Conservation (phyloP, 1,140 invertebrate genomes). For the Zelostemma sp. region DNA sequence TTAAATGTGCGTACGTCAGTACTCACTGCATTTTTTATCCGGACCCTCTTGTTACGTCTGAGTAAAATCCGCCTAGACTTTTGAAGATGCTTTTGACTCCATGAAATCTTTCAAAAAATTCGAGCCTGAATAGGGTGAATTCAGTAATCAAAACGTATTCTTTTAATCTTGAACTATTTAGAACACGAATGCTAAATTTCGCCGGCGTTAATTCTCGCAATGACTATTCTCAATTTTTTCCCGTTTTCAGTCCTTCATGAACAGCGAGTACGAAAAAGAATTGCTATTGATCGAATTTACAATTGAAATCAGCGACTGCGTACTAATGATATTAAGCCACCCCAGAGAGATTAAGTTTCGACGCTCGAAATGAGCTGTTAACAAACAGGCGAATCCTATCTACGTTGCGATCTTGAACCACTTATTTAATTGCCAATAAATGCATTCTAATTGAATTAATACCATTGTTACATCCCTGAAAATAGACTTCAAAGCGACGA, state of each 20-base stretch:
- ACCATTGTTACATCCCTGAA: too few relatives aligned
- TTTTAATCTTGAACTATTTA: too few relatives aligned
- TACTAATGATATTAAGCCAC: constrained; percentile 27
- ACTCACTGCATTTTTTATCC: background rate
- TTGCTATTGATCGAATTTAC: constrained; percentile 29
- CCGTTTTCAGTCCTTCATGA: too few relatives aligned
- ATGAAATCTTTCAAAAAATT: background rate
- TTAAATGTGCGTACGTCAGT: background rate
- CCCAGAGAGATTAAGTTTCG: constrained; percentile 21
- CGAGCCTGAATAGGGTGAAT: background rate
- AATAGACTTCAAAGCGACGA: too few relatives aligned
- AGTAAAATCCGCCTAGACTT: constrained; percentile 1
- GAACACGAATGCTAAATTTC: too few relatives aligned
- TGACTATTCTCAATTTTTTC: too few relatives aligned
- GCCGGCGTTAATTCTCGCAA: too few relatives aligned
- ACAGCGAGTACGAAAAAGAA: too few relatives aligned
- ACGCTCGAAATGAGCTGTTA: constrained; percentile 14
- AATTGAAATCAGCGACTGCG: constrained; percentile 24
- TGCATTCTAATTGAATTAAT: constrained; percentile 2
- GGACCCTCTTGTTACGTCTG: background rate
- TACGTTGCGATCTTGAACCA: background rate
- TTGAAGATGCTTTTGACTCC: background rate
- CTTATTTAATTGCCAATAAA: background rate
- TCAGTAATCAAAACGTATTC: too few relatives aligned
- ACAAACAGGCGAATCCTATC: constrained; percentile 1